phyloP scores from a whole-genome alignment of 2,797 vertebrate genomes.

The Brachymystax lenok region DNA sequence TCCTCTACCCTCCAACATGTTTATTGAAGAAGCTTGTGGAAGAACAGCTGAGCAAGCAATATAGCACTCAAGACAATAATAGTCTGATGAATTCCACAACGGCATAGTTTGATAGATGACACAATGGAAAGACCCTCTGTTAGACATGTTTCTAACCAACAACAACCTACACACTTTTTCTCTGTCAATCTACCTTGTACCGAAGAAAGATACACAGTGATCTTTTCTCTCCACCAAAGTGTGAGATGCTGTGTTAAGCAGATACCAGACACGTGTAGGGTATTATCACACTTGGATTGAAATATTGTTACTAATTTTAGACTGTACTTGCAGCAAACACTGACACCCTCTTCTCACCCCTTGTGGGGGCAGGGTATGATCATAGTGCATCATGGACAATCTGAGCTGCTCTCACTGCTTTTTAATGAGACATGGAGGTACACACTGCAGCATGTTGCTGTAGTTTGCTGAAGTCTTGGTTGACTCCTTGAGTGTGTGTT shows the following conservation, averaged over 20 bases:
- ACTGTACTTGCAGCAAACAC: not conserved
- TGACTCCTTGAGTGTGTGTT: conserved; percentile 26
- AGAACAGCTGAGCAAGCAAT: too few relatives aligned
- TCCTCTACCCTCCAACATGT: not conserved
- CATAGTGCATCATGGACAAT: not conserved
- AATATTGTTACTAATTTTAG: not conserved
- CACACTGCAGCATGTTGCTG: not conserved
- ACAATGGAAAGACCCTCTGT: not conserved
- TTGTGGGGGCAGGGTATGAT: not conserved
- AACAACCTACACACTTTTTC: not conserved
- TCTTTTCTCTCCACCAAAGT: not conserved
- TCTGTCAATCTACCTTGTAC: not conserved
- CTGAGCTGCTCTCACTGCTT: not conserved
- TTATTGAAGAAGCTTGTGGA: too few relatives aligned
- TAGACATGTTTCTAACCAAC: not conserved
- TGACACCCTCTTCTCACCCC: not conserved
- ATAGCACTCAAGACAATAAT: too few relatives aligned
- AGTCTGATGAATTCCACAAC: not conserved
- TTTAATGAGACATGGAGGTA: not conserved
- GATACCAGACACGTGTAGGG: not conserved
- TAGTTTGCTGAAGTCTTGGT: not conserved
- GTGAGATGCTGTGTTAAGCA: not conserved
- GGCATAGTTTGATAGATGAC: not conserved
- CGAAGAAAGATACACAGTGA: not conserved
- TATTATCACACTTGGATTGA: not conserved